Conservation (phyloP, 1,140 invertebrate species). For the Helicoverpa zea region DNA sequence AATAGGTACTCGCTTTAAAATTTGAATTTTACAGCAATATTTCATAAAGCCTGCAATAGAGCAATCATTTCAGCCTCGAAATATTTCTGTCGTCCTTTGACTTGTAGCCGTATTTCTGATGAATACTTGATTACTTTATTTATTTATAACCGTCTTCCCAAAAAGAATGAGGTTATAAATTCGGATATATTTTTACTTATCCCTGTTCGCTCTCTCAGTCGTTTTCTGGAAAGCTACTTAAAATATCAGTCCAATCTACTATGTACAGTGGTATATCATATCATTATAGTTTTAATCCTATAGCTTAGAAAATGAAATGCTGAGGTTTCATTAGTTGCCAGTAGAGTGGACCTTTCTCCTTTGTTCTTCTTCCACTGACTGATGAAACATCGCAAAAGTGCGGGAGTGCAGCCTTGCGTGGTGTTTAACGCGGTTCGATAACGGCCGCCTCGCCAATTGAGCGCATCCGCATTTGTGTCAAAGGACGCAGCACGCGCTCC, state of each 20-base stretch:
- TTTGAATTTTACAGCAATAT: too few relatives aligned
- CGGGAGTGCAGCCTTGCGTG: conserved; percentile 72
- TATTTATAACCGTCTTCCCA: too few relatives aligned
- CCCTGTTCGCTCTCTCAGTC: background rate
- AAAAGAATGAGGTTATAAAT: too few relatives aligned
- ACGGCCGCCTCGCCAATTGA: conserved; percentile 78
- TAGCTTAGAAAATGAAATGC: background rate
- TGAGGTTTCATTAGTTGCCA: background rate
- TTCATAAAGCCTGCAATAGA: too few relatives aligned
- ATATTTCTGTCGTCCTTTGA: too few relatives aligned
- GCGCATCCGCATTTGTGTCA: conserved; percentile 84
- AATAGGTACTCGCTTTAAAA: too few relatives aligned
- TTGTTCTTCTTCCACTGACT: conserved; percentile 5
- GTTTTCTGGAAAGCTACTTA: background rate
- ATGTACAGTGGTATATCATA: too few relatives aligned
- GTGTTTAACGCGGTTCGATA: conserved; percentile 84
- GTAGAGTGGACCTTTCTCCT: background rate
- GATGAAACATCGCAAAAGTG: conserved; percentile 56
- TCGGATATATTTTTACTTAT: too few relatives aligned
- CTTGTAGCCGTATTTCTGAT: too few relatives aligned
- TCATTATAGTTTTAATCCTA: too few relatives aligned
- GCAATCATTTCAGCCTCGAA: too few relatives aligned
- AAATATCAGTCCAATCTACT: too few relatives aligned
- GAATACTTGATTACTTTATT: background rate
- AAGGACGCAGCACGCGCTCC: conserved; percentile 79